Evolutionary conservation across 2,113 vertebrate species (phyloP), one percentile per base, ranked within the genome.

Genomic region (Oryzias celebensis): DNA sequence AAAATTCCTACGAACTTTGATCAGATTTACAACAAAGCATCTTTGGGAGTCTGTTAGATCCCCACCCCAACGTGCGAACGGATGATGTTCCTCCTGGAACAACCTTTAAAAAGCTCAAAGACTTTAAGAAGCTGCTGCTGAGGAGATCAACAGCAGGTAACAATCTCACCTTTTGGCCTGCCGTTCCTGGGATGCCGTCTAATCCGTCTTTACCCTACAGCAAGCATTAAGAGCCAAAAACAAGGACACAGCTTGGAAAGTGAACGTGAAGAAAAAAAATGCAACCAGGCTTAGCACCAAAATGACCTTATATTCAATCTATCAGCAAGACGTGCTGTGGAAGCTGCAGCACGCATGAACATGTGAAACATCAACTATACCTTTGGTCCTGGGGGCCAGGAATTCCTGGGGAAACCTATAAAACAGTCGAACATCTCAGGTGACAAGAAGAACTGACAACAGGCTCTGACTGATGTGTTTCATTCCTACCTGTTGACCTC

Each of bases 161-260:
- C 14, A 13, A 52, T 65, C 85, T 31, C 26, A 93, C 94, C 91
- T 94, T 93, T 63, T 59, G 85, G 60, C 87, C 87, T n/a, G 74
- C 53, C 1, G 52, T 58, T 65, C 92, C 92, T 14, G 90, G 84
- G 58, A 7, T 23, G 17, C 93, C 93, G 1, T 8, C 46, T 14
- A 49, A 74, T 41, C 93, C 93, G 3, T 89, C 88, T 61, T 89
- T 76, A 44, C 93, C 93, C 93, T 93, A 14, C 17, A 48, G 61
- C 6, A 68, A 4, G n/a, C 15, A 44, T 16, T 17, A 20, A 71
- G 7, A 46, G 20, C 47, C n/a, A 47, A 13, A 31, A 20, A 36
- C 36, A 62, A 31, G 41, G 46, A 59, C n/a, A 16, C 5, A 48
- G 3, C 43, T 18, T 23, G 24, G 20, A 4, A 26, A 45, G 51